A percentile compares a stretch with the other conserved stretches of the same genome.
phyloP scores from a whole-genome alignment of 2,888 invertebrate species.

The Merodon equestris region DNA sequence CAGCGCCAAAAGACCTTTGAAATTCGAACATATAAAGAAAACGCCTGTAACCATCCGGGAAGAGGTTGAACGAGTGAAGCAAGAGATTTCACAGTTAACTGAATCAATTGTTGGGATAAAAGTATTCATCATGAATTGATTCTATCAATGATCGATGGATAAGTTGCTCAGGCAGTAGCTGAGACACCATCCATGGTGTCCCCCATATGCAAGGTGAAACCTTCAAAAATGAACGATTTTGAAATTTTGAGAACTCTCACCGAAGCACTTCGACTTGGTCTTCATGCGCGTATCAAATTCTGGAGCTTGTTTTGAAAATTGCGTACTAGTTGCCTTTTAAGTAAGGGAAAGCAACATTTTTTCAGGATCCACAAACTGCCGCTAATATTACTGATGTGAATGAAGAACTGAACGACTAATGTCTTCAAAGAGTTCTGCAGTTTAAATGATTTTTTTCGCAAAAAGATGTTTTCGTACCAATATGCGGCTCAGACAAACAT shows the following conservation, averaged over 20 bases:
- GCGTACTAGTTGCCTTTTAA: conserved; percentile 17
- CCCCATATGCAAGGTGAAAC: conserved; percentile 21
- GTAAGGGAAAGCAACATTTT: conserved; percentile 21
- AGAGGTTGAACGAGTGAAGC: conserved; percentile 26
- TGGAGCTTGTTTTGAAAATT: conserved; percentile 27
- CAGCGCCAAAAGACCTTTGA: conserved; percentile 38
- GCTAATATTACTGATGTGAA: no score
- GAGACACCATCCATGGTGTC: conserved; percentile 18
- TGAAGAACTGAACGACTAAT: neutral
- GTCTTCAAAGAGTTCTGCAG: neutral
- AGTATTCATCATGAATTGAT: conserved; percentile 26
- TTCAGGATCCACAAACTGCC: no score
- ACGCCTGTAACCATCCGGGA: conserved; percentile 23
- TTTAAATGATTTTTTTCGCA: neutral
- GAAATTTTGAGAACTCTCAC: conserved; percentile 10
- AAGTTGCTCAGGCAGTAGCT: conserved; percentile 30
- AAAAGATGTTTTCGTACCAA: neutral
- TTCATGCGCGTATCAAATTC: conserved; percentile 19
- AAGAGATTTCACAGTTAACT: conserved; percentile 22
- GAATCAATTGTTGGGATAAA: conserved; percentile 16
- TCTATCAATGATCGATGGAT: conserved; percentile 26
- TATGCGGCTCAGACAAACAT: neutral
- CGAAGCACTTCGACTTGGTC: conserved; percentile 16
- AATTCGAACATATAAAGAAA: conserved; percentile 20
- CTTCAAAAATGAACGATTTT: conserved; percentile 23